Conservation (phyloP, 2,888 invertebrate species). For the Dinocampus coccinellae region DNA sequence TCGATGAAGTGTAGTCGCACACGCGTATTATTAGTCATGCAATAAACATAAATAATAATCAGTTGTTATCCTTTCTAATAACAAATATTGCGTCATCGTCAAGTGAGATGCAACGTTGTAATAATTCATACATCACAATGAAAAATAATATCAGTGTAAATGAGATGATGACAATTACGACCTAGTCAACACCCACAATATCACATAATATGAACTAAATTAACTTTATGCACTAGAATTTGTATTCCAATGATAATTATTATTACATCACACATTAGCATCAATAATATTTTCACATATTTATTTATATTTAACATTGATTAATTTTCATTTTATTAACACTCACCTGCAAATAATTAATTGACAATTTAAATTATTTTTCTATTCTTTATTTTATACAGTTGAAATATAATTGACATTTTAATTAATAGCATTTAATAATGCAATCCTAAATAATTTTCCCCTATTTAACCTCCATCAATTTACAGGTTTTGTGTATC, state of each 20-base stretch:
- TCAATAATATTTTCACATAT: neutral
- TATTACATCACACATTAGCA: neutral
- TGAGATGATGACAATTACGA: slow-evolving; percentile 21
- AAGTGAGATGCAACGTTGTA: neutral
- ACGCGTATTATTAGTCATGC: slow-evolving; percentile 31
- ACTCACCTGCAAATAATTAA: neutral
- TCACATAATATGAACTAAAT: neutral
- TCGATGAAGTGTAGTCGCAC: slow-evolving; percentile 20
- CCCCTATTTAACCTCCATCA: neutral
- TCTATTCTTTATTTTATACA: too few species aligned
- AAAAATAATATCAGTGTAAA: slow-evolving; percentile 33
- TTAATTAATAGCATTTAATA: neutral
- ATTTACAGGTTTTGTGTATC: neutral
- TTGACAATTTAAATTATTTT: neutral
- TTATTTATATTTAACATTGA: neutral
- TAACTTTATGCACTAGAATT: neutral
- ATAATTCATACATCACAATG: neutral
- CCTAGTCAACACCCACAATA: slow-evolving; percentile 20
- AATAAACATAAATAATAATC: slow-evolving; percentile 23
- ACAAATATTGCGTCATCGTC: slow-evolving; percentile 28
- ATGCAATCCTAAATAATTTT: neutral
- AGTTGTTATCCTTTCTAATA: slow-evolving; percentile 28
- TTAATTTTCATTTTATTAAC: neutral
- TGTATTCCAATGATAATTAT: neutral
- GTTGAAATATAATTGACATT: neutral